Evolutionary conservation across 1,140 invertebrate species (phyloP).

Genomic region (Leucophenga varia): DNA sequence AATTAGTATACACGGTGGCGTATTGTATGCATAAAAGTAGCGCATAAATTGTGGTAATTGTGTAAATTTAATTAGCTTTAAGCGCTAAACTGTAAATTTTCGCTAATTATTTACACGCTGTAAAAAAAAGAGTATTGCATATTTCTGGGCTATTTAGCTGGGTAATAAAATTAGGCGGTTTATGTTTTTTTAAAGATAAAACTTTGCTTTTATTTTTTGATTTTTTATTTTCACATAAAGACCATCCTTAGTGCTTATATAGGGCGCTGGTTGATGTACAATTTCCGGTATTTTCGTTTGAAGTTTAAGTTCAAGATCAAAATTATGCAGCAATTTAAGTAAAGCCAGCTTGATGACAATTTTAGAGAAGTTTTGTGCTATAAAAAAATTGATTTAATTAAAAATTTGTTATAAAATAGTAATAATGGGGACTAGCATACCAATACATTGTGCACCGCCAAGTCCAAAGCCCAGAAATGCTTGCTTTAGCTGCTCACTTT

Average conservation of each 20-base stretch:
- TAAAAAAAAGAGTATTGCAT: constrained; percentile 15
- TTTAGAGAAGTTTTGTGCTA: constrained; percentile 46
- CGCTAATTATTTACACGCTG: constrained; percentile 5
- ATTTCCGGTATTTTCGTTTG: constrained; percentile 13
- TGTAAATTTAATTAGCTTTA: constrained; percentile 10
- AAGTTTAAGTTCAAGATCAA: constrained; percentile 29
- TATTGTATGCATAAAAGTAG: constrained; percentile 4
- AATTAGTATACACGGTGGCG: constrained; percentile 29
- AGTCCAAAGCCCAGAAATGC: constrained; percentile 35
- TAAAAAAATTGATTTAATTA: not conserved
- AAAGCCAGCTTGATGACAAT: constrained; percentile 43
- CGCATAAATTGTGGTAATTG: too few relatives aligned
- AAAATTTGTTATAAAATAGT: not conserved
- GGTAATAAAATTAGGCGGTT: constrained; percentile 2
- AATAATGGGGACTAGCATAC: constrained; percentile 22
- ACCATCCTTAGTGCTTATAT: constrained; percentile 32
- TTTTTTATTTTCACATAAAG: constrained; percentile 34
- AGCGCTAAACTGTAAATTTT: not conserved
- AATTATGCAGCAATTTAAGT: constrained; percentile 34
- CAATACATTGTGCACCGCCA: constrained; percentile 35
- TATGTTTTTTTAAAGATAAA: constrained; percentile 9
- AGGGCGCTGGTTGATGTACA: constrained; percentile 35
- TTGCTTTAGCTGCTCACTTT: constrained; percentile 6
- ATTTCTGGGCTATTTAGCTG: constrained; percentile 5
- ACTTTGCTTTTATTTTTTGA: constrained; percentile 26